Evolutionary conservation across 1,140 invertebrate genomes (phyloP), one percentile per base, ranked within the genome.

Genomic region (Drosophila lowei): DNA sequence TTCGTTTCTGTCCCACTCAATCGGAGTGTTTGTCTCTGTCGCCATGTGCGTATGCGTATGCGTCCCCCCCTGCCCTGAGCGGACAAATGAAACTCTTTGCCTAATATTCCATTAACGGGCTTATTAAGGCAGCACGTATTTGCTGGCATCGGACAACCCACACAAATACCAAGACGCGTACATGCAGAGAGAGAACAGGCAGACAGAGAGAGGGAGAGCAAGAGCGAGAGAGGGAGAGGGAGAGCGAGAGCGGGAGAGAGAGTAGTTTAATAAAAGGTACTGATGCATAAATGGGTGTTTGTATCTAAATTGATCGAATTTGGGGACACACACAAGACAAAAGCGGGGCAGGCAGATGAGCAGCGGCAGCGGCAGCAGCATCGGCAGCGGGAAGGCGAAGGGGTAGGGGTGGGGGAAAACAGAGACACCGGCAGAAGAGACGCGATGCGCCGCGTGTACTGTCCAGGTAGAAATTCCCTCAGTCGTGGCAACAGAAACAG

Each of bases 251-350:
- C 50, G 34, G 15, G 25, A 23, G 62, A 34, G 72, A 7, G 49
- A 63, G 70, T 88, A 88, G 84, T 88, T 88, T 88, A 88, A 88
- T 88, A 89, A 88, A 88, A 88, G 83, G 83, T 88, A 88, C 83
- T 88, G 83, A 83, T 88, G 83, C 84, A 83, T 88, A 88, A 88
- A 88, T 88, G 83, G 83, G 78, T 88, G 83, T 88, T 88, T 88
- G 83, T 88, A 88, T 88, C 83, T 88, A 88, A 88, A 88, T 88
- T 88, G 83, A 88, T 88, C 83, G 83, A 83, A 79, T 88, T 88
- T 88, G 84, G 83, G 83, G 83, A 88, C 83, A 88, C 83, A 88
- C 78, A 86, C 70, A 68, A 75, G 54, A 67, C 16, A 53, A 67
- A 60, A 64, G 34, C 46, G 67, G 57, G 62, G 56, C 70, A 59